Percentiles rank a stretch among this genome's conserved stretches.
Conservation (phyloP, 2,888 invertebrate species). For the Drosophila birchii region DNA sequence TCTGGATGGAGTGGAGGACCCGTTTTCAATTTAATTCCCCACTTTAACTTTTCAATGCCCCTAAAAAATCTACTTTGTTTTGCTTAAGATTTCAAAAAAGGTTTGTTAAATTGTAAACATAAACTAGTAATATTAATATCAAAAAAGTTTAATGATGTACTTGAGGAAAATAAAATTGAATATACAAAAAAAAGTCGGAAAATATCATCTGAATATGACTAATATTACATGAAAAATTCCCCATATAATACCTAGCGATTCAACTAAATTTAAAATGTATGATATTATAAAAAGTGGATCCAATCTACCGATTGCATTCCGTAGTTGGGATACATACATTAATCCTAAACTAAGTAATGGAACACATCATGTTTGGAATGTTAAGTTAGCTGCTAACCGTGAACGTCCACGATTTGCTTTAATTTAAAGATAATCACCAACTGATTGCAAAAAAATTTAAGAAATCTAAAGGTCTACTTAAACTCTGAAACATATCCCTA, state of each 20-base stretch:
- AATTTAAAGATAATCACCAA: no score
- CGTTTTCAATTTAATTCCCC: background rate
- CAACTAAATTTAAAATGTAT: background rate
- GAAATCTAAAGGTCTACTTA: no score
- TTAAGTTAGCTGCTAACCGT: no score
- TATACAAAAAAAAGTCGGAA: background rate
- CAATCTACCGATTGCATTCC: no score
- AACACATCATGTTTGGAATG: no score
- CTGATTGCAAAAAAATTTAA: no score
- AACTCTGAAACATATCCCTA: no score
- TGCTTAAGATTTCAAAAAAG: background rate
- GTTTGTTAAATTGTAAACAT: background rate
- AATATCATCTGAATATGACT: background rate
- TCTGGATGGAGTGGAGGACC: no score
- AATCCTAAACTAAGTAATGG: no score
- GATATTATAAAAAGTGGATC: no score
- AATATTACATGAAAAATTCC: background rate
- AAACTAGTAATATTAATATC: background rate
- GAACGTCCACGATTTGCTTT: no score
- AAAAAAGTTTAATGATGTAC: background rate
- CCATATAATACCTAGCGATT: background rate
- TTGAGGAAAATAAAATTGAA: background rate
- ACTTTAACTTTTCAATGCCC: background rate
- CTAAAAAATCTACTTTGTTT: background rate
- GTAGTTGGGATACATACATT: no score